Base-by-base conservation (phyloP, 2,797 vertebrate species). In the Mormyrus proboscirostris region DNA sequence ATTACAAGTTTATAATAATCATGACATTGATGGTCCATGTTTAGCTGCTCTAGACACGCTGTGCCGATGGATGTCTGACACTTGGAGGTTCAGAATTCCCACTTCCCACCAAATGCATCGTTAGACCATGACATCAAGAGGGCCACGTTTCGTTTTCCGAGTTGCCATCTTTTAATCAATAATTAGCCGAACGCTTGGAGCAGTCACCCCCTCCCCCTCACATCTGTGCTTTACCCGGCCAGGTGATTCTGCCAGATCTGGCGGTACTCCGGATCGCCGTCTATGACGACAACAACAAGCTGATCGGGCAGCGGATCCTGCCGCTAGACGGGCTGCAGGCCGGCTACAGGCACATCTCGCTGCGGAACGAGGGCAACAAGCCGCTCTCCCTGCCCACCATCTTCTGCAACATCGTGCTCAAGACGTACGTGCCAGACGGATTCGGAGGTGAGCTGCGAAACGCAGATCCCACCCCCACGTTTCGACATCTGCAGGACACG, bases 351-450 rank as follows among this genome's bases (percentile, higher is more conserved):
- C 99, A 99, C 95, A 99, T 99, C 93, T 99, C 98, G 16, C 96
- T 99, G 90, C 95, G 99, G 89, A 99, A 99, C 6, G 99, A 99
- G 91, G 99, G 99, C 92, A 99, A 99, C 95, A 99, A 99, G 89
- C 98, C 98, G 0, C 95, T 99, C 89, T 99, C 99, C 4, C 94
- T 99, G 90, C 98, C 99, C 90, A 99, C 98, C 0, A 94, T 99
- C 93, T 99, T 99, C 96, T 99, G 99, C 95, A 98, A 99, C 94
- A 99, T 99, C 93, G 98, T 99, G 90, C 97, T 99, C 85, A 99
- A 99, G 96, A 99, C 99, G 76, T 99, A 99, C 0, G 98, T 99
- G 90, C 99, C 99, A 89, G 99, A 99, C 85, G 99, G 99, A 38
- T 99, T 99, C 86, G 99, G 99, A 95, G 99, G 98, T 99, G 94